phyloP scores from a whole-genome alignment of 1,140 invertebrate species.

The Pachypeltis micranthus region DNA sequence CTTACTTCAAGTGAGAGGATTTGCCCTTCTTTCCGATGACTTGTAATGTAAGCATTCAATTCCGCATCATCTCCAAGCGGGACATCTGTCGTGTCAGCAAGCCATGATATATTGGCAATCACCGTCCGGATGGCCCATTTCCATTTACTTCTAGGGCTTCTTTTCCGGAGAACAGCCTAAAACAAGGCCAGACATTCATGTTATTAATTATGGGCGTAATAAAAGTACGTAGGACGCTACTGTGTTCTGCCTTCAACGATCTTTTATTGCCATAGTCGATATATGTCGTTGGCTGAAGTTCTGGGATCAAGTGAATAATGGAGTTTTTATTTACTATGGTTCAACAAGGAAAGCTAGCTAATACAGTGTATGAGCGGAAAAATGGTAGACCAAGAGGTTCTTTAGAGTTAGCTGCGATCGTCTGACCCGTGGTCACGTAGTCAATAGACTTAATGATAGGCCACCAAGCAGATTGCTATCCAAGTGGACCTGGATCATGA shows the following conservation, averaged over 20 bases:
- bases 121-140: neutral
- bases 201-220: neutral
- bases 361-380: too few species aligned
- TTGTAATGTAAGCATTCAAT: slow-evolving; percentile 2
- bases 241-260: too few species aligned
- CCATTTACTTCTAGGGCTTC: neutral
- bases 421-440: too few species aligned
- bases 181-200: neutral
- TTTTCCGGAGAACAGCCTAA: neutral
- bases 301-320: neutral
- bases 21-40: slow-evolving; percentile 3
- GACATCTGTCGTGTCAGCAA: slow-evolving; percentile 9
- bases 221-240: neutral
- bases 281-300: too few species aligned
- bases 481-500: too few species aligned
- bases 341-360: too few species aligned
- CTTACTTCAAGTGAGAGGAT: neutral
- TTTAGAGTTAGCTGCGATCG: too few species aligned
- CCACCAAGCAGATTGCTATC: too few species aligned
- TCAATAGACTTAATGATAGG: too few species aligned
- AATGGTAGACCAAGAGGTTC: too few species aligned
- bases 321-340: neutral
- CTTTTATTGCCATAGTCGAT: too few species aligned
- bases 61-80: neutral
- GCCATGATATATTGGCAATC: neutral